phyloP scores from a whole-genome alignment of 2,888 invertebrate species.

The Morpho deidamia region DNA sequence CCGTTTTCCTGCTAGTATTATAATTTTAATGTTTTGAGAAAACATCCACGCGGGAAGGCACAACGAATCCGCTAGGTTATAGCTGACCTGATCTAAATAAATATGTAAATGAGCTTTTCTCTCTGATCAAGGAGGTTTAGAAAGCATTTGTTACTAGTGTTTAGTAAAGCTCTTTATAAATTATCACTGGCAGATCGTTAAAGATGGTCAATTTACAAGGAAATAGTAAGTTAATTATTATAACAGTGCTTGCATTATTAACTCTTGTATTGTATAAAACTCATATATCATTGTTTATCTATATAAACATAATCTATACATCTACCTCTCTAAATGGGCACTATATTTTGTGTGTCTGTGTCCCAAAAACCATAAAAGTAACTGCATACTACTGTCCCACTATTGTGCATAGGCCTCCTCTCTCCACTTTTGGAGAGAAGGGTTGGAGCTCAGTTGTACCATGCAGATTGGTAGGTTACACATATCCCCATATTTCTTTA shows the following conservation, averaged over 20 bases:
- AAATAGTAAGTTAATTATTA: slow-evolving; percentile 13
- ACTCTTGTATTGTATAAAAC: too few species aligned
- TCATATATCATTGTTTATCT: too few species aligned
- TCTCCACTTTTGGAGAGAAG: not conserved
- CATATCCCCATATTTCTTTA: too few species aligned
- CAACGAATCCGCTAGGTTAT: slow-evolving; percentile 61
- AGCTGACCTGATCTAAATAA: slow-evolving; percentile 47
- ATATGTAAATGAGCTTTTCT: slow-evolving; percentile 44
- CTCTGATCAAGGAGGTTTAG: slow-evolving; percentile 28
- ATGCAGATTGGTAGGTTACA: too few species aligned
- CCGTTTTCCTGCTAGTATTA: slow-evolving; percentile 65
- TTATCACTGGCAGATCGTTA: not conserved
- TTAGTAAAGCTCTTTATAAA: not conserved
- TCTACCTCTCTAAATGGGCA: not conserved
- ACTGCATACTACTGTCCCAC: not conserved
- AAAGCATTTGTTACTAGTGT: slow-evolving; percentile 18
- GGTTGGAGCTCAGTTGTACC: too few species aligned
- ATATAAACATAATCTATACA: too few species aligned
- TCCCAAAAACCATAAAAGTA: not conserved
- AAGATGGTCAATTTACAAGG: slow-evolving; percentile 18
- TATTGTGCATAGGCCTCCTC: not conserved
- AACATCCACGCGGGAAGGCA: slow-evolving; percentile 58
- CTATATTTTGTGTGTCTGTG: not conserved
- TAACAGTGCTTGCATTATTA: not conserved
- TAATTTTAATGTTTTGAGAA: slow-evolving; percentile 54